A percentile compares a stretch with the other conserved stretches of the same genome.
Conservation (phyloP, 2,888 invertebrate genomes). For the Oscheius sp. region DNA sequence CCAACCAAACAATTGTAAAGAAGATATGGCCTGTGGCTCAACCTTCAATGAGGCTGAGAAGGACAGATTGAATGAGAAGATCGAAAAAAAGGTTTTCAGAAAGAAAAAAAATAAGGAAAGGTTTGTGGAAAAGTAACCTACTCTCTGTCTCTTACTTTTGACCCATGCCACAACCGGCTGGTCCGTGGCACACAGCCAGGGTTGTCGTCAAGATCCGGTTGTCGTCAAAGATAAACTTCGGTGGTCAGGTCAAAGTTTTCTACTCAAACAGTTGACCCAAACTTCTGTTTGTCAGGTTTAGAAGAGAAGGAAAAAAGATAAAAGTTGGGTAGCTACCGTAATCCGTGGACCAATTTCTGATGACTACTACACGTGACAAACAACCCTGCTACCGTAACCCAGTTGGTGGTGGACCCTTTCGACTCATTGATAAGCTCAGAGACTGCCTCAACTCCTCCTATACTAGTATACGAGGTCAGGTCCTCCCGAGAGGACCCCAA, state of each 20-base stretch:
- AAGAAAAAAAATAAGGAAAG: too few relatives aligned
- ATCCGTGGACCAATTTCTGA: background rate
- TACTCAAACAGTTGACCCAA: too few relatives aligned
- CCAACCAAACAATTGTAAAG: too few relatives aligned
- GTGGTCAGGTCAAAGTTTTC: conserved; percentile 17
- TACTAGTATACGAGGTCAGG: too few relatives aligned
- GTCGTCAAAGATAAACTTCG: conserved; percentile 35
- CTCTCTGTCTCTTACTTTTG: background rate
- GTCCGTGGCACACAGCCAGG: conserved; percentile 1
- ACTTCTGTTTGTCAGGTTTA: background rate
- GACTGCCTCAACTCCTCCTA: too few relatives aligned
- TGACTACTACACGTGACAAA: conserved; percentile 31
- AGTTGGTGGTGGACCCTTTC: background rate
- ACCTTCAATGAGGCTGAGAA: too few relatives aligned
- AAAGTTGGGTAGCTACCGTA: conserved; percentile 18
- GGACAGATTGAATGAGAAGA: too few relatives aligned
- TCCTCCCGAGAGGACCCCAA: background rate
- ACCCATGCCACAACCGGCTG: conserved; percentile 17
- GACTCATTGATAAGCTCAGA: background rate
- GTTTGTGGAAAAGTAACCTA: background rate
- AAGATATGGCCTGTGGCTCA: too few relatives aligned
- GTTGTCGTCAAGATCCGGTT: conserved; percentile 34
- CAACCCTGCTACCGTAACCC: conserved; percentile 6
- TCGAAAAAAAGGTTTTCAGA: too few relatives aligned
- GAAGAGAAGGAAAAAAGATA: background rate